A percentile compares a stretch with the other conserved stretches of the same genome.
phyloP scores from a whole-genome alignment of 2,797 vertebrate genomes.

The Cygnus olor region DNA sequence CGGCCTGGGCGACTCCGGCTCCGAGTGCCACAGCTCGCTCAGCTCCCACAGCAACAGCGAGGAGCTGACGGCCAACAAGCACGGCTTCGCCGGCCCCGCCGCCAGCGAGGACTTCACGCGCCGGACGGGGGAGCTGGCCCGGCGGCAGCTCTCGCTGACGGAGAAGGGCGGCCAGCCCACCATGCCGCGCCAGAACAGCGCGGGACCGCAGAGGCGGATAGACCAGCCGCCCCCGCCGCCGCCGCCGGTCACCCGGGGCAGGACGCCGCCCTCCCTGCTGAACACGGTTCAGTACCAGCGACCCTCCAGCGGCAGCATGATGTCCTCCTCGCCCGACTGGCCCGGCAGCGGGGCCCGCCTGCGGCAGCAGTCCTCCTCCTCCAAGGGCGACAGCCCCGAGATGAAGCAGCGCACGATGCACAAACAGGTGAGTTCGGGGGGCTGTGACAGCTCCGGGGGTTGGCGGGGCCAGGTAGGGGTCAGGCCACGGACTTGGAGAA shows the following conservation, averaged over 20 bases:
- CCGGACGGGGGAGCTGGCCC: conserved; percentile 89
- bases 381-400: conserved; percentile 96
- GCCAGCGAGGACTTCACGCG: conserved; percentile 87
- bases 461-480: neutral
- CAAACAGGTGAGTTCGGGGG: conserved; percentile 86
- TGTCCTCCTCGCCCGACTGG: conserved; percentile 94
- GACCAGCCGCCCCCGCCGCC: conserved; percentile 92
- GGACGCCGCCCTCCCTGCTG: conserved; percentile 90
- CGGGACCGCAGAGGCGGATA: conserved; percentile 92
- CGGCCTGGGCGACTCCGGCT: conserved; percentile 91
- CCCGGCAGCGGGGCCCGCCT: conserved; percentile 88
- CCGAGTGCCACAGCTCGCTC: conserved; percentile 97
- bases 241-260: conserved; percentile 85
- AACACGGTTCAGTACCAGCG: conserved; percentile 89
- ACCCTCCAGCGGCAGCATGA: conserved; percentile 90
- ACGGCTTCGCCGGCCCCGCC: conserved; percentile 81
- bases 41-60: conserved; percentile 99
- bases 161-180: conserved; percentile 88
- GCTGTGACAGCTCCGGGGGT: accelerated
- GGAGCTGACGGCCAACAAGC: conserved; percentile 84
- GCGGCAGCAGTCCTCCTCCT: conserved; percentile 94
- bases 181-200: conserved; percentile 92
- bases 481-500: neutral
- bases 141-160: conserved; percentile 90
- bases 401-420: conserved; percentile 91